phyloP scores from a whole-genome alignment of 2,797 vertebrate genomes.

The Enteromius unitaeniatus region DNA sequence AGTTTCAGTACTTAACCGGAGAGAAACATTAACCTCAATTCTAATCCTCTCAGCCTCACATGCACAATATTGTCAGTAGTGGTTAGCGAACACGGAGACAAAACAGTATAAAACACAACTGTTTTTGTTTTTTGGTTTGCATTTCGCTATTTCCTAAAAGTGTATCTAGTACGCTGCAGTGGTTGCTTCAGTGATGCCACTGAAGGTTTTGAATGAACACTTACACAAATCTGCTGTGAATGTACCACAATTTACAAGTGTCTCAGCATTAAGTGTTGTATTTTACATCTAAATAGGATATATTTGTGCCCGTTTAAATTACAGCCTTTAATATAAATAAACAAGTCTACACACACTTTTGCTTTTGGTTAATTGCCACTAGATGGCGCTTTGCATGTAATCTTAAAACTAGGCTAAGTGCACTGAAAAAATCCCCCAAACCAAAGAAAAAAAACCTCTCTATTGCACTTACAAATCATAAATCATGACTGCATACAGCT shows the following conservation, averaged over 20 bases:
- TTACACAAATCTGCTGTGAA: neutral
- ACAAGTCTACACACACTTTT: neutral
- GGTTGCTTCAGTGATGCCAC: neutral
- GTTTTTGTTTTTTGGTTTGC: neutral
- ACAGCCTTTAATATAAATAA: neutral
- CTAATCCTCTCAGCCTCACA: constrained; percentile 7
- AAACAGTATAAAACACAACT: neutral
- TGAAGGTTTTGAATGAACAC: neutral
- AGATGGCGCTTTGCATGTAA: neutral
- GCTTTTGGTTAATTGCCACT: neutral
- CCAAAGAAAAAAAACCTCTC: neutral
- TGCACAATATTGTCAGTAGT: neutral
- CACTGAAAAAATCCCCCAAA: neutral
- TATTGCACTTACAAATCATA: neutral
- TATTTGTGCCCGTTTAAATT: neutral
- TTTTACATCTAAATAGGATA: neutral
- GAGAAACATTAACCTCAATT: constrained; percentile 24
- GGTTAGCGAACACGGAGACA: neutral
- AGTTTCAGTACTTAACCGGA: constrained; percentile 24
- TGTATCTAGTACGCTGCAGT: neutral
- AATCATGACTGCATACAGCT: neutral
- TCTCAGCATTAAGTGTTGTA: neutral
- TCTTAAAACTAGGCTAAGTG: neutral
- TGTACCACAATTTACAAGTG: neutral
- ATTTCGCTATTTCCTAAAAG: neutral